phyloP scores from a whole-genome alignment of 2,888 invertebrate genomes.

The Drosophila gaucha region DNA sequence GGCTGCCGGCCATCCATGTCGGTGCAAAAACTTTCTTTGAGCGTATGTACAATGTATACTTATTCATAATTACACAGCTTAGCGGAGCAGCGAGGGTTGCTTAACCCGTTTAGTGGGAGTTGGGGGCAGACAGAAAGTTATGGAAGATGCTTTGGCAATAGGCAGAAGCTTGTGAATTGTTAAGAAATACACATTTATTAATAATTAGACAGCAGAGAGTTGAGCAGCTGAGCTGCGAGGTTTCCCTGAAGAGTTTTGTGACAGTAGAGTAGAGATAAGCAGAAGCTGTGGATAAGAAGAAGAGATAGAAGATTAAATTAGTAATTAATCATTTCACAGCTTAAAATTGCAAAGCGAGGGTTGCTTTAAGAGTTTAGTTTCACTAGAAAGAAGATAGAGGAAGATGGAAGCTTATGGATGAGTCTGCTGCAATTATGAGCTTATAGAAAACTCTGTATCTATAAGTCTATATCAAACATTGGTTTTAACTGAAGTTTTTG shows the following conservation, averaged over 20 bases:
- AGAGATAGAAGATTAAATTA: neutral
- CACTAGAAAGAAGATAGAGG: neutral
- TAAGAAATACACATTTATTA: constrained; percentile 22
- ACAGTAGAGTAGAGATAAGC: no score
- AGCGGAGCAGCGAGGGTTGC: constrained; percentile 35
- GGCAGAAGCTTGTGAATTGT: no score
- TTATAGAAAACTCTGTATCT: no score
- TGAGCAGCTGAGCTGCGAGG: constrained; percentile 38
- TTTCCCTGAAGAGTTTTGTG: neutral
- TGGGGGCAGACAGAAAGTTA: neutral
- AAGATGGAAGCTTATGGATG: neutral
- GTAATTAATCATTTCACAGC: neutral
- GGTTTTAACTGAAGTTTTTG: no score
- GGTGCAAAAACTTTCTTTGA: constrained; percentile 71
- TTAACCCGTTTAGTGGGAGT: no score
- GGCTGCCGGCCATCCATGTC: constrained; percentile 78
- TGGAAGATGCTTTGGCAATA: no score
- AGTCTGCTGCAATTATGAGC: neutral
- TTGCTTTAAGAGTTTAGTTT: neutral
- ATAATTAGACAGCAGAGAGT: constrained; percentile 38
- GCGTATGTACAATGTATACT: constrained; percentile 36
- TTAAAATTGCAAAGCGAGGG: no score
- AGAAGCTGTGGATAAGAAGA: no score
- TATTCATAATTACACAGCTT: constrained; percentile 35
- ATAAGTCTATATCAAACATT: neutral